Evolutionary conservation across 92 coral and sea anemone species (phyloP), one percentile per base, ranked within the genome.

Genomic region (Nematostella vectensis): DNA sequence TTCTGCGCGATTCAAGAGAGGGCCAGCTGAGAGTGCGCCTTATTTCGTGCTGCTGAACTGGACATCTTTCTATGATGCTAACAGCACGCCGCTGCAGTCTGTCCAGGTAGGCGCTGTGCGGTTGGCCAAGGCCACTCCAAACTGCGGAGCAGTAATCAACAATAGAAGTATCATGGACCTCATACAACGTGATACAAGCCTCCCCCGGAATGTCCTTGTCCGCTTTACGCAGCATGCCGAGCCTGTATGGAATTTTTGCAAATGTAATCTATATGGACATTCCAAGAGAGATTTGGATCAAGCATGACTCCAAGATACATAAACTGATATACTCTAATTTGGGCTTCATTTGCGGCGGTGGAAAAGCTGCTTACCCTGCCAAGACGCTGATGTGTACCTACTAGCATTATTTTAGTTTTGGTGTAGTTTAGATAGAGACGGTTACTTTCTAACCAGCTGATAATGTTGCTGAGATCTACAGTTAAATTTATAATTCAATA

Each of bases 71-170:
- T 15, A 64, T 65, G 6, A 65, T 55, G 3, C 71, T 28, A 11
- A 62, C 71, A 12, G 62, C 71, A 23, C 63, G 50, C 11, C 65
- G 43, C 44, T 50, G 54, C 25, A 64, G 65, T 3, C 57, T 69
- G 60, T 72, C 72, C 27, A 63, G 57, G 53, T 62, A 71, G 55
- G 28, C 56, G 36, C 54, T 53, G 63, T 71, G 62, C 23, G 56
- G 42, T 59, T 63, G 61, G 24, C 79, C 79, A 63, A 65, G 63
- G 21, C 65, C 62, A 55, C 63, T 72, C 73, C 69, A 59, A 4
- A 60, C 61, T 27, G 3, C 39, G 2, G 51, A 67, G 15, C 40
- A 33, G 40, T 33, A 33, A 33, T 33, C 40, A 33, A 33, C 6
- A 6, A 33, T 6, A 6, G 40, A 15, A 33, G 15, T 6, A 6